Conservation (phyloP, 1,140 invertebrate species). For the Odontomachus brunneus region DNA sequence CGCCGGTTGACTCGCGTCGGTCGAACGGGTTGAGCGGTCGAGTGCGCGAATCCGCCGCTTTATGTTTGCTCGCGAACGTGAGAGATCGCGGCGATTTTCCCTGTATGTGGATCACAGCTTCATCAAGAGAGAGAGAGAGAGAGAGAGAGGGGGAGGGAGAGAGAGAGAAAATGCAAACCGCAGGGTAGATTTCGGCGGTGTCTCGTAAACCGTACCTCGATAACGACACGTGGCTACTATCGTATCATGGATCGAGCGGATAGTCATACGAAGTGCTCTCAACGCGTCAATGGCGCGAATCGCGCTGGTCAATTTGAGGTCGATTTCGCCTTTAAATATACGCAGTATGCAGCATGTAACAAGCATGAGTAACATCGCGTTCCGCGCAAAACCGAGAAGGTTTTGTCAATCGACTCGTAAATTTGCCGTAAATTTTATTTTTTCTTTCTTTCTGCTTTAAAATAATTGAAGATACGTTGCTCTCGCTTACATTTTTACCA, state of each 20-base stretch:
- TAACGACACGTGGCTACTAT: background rate
- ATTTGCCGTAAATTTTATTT: slow-evolving; percentile 2
- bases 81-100: no score
- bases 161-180: background rate
- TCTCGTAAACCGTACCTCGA: slow-evolving; percentile 16
- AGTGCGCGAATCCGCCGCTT: no score
- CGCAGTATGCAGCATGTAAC: no score
- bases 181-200: background rate
- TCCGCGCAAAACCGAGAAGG: background rate
- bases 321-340: background rate
- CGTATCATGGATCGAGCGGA: background rate
- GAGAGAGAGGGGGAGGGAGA: no score
- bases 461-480: slow-evolving; percentile 1
- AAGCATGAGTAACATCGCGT: no score
- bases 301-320: background rate
- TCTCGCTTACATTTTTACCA: no score
- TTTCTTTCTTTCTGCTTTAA: background rate
- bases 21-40: no score
- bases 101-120: no score
- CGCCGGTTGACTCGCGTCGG: no score
- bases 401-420: background rate
- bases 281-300: slow-evolving; percentile 7
- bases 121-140: no score
- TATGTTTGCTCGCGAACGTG: no score
- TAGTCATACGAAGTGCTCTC: background rate